Evolutionary conservation across 2,113 vertebrate genomes (phyloP), one percentile per base, ranked within the genome.

Genomic region (Oncorhynchus nerka): DNA sequence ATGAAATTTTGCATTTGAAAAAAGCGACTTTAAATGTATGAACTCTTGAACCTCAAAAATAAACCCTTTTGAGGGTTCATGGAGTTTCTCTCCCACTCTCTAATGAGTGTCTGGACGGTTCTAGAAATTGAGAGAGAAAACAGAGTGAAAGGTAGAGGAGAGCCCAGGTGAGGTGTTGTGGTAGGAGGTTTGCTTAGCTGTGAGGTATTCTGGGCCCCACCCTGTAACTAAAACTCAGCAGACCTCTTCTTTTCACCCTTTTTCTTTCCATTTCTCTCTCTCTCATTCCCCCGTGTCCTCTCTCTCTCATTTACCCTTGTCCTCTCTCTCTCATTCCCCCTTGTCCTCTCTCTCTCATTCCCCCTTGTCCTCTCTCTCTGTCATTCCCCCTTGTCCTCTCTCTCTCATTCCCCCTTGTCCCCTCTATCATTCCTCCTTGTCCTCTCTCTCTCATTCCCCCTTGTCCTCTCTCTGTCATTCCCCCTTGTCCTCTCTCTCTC

Each of bases 111-210:
- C 24, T 55, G 57, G 70, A 76, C 87, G 73, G 67, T 76, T 75
- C 73, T 32, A 84, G 78, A 88, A 88, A 92, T 92, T 92, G 91
- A 79, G 87, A 92, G 88, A 87, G 88, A 93, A 91, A 92, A 91
- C 88, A 92, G 80, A 75, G 74, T 81, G 85, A 87, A 88, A 86
- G 81, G 88, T 88, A 65, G 24, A 59, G 79, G 24, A 59, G 80
- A 82, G 84, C 73, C 76, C 86, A 91, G 91, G 90, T 92, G 87
- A 92, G 86, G 81, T 90, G 91, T 87, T 86, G 86, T 89, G 90
- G 88, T 87, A 75, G 80, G 74, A 91, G 90, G 92, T 94, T 94
- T 94, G 91, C 92, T 94, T 92, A 94, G 93, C 93, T 94, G 93
- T 84, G 89, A 61, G n/a, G 86, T 90, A 89, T 93, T 92, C 84